Base-by-base conservation (phyloP, 37 sponge, comb jelly and placozoan species). In the Eunapius fragilis region DNA sequence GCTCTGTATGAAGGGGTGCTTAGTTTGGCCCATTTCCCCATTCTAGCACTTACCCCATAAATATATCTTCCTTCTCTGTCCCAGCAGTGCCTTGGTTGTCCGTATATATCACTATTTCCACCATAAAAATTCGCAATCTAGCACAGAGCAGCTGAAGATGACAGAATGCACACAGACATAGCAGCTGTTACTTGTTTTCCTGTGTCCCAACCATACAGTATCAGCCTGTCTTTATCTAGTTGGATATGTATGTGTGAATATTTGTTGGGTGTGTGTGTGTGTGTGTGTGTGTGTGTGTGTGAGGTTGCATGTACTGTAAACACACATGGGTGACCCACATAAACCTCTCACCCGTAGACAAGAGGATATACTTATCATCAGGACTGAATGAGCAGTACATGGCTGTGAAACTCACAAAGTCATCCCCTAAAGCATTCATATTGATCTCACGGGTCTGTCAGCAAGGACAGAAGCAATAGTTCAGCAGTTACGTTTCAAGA, bases 71-170 rank as follows among this genome's bases (percentile, higher is more conserved):
- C 89, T 67, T 70, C 75, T 24, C 83, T 83, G 72, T 97, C 93
- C 97, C 97, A 97, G 92, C 97, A 95, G 87, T 97, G 93, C 34
- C 95, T 79, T 31, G 97, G 97, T 27, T 92, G 93, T 31, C 91
- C 88, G 68, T 77, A 88, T 27, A 91, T 95, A 86, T 97, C 97
- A 88, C 92, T 97, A 2, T 35, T 85, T 25, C 93, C 93, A 24
- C 95, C 97, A 86, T 97, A 97, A 32, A 95, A 87, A 49, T 92
- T 94, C 23, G 94, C 88, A 58, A 94, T 81, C 92, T 92, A n/a
- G 70, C 1, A 71, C 10, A 9, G 14, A 26, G 17, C 24, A 77
- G 26, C 27, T 37, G 71, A 14, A 41, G 41, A 5, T 72, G 35
- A 50, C 28, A 25, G 74, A 37, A 75, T 34, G 3, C 48, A 37